Evolutionary conservation across 2,797 vertebrate genomes (phyloP).

Genomic region (Sebastiscus albofasciatus): DNA sequence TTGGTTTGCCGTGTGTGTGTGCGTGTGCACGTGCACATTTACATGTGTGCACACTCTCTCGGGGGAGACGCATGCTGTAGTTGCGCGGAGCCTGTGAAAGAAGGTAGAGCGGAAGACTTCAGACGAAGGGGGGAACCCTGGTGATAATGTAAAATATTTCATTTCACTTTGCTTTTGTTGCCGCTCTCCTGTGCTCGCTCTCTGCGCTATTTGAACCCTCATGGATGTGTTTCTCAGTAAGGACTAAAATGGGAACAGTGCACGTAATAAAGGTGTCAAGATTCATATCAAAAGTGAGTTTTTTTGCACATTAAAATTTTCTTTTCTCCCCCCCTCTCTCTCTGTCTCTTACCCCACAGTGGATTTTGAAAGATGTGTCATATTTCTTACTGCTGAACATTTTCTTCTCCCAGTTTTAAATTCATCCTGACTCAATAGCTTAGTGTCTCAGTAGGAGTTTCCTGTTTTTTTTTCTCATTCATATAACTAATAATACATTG

Average conservation of each 20-base stretch:
- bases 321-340: neutral
- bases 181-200: conserved; percentile 45
- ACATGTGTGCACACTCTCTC: conserved; percentile 58
- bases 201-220: conserved; percentile 56
- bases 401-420: conserved; percentile 37
- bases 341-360: conserved; percentile 32
- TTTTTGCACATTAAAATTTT: conserved; percentile 37
- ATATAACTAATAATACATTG: conserved; percentile 12
- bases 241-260: conserved; percentile 45
- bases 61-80: conserved; percentile 65
- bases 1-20: conserved; percentile 33
- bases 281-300: conserved; percentile 60
- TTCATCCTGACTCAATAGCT: conserved; percentile 40
- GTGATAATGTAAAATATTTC: conserved; percentile 80
- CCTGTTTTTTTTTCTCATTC: neutral
- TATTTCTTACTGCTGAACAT: conserved; percentile 39
- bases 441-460: conserved; percentile 20
- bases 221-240: conserved; percentile 53
- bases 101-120: conserved; percentile 68
- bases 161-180: conserved; percentile 69
- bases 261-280: conserved; percentile 71
- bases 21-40: conserved; percentile 41
- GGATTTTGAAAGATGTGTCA: conserved; percentile 59
- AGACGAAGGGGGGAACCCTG: conserved; percentile 73
- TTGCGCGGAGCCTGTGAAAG: conserved; percentile 54